These are phyloP conservation scores for Lamellibrachia satsuma DNA, from an alignment of 2,888 invertebrate species.

Conservation along the genomic window DNA sequence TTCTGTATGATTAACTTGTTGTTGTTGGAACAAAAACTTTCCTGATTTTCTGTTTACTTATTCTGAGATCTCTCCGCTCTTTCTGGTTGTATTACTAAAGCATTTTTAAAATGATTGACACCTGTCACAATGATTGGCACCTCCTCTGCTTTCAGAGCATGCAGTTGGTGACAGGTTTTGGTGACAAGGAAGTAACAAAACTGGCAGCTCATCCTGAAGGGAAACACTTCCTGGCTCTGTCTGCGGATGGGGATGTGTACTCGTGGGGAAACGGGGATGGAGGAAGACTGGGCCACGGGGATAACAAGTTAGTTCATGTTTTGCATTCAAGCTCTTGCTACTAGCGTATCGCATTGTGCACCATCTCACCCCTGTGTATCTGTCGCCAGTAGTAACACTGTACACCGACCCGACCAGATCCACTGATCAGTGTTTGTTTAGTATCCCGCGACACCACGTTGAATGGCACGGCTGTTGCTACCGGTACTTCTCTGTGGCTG, in stretches of 20 bases:
- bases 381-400: no score
- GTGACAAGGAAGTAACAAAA: slow-evolving; percentile 77
- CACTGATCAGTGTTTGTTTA: no score
- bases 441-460: no score
- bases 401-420: no score
- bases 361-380: no score
- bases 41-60: no score
- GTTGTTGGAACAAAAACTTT: no score
- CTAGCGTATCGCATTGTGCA: not conserved
- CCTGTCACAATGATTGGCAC: not conserved
- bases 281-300: slow-evolving; percentile 88
- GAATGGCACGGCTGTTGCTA: no score
- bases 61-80: no score
- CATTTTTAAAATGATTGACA: not conserved
- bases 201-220: slow-evolving; percentile 95
- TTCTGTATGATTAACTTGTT: no score
- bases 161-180: slow-evolving; percentile 71
- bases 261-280: slow-evolving; percentile 98
- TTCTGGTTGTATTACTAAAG: not conserved
- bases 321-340: slow-evolving; percentile 23
- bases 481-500: no score
- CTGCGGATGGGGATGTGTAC: slow-evolving; percentile 90
- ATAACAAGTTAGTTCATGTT: slow-evolving; percentile 60
- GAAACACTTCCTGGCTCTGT: slow-evolving; percentile 90
- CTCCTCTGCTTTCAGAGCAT: slow-evolving; percentile 62